Evolutionary conservation across 1,140 invertebrate genomes (phyloP), one percentile per base, ranked within the genome.

Genomic region (Eupristina koningsbergeri): DNA sequence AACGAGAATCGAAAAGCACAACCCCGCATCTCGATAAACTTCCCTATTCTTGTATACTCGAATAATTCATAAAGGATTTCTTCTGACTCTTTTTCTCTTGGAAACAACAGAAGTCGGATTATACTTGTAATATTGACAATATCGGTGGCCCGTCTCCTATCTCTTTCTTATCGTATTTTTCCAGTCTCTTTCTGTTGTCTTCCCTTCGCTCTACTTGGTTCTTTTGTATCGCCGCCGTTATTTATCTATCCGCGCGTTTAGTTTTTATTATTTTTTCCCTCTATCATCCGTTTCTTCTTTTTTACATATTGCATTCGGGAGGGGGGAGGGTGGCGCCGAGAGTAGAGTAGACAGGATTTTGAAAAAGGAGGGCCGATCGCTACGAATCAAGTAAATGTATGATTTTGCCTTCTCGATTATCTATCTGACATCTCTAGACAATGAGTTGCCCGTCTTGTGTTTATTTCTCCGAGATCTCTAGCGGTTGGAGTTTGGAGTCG

Each of bases 361-460:
- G 69, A 86, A 86, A 85, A 85, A 86, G 86, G 81, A 3, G 86
- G 81, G 85, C 86, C 87, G n/a, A 87, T 87, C 86, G 85, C 80
- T 85, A 85, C 67, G 80, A 86, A 88, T 76, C 86, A 81, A 87
- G 84, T 88, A 88, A 89, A 89, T 88, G 86, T 90, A 90, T 89
- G 86, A 89, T 89, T 88, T 79, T 86, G 88, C 86, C 86, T 29
- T 58, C 7, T 78, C 80, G 86, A 89, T 89, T 86, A 86, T 87
- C 90, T 87, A 88, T 87, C 86, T 85, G 87, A 88, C 87, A 89
- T 71, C 84, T 64, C 80, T 78, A 89, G 89, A 91, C 89, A 91
- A 91, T 90, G 87, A 90, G 89, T 34, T 77, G 77, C 45, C 58
- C 71, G 50, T 69, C 71, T 79, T 47, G 47, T 73, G 61, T 79